Conservation (phyloP, 2,113 vertebrate species). For the Chunga burmeisteri region DNA sequence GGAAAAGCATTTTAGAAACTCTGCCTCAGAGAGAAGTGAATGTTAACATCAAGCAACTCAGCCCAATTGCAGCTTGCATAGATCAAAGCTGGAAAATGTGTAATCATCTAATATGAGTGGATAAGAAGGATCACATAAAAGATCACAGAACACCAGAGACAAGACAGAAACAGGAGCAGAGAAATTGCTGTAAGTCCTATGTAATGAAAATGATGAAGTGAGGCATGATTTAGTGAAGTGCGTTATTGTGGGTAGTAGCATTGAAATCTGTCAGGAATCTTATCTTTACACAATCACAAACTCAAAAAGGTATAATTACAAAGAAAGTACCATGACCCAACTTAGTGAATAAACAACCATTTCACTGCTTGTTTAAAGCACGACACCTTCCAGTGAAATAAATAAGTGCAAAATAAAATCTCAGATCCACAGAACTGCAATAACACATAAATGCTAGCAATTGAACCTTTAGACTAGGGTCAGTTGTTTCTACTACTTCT, state of each 20-base stretch:
- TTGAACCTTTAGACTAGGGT: background rate
- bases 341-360: background rate
- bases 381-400: background rate
- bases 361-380: background rate
- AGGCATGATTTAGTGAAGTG: background rate
- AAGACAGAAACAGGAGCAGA: background rate
- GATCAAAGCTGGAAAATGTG: constrained; percentile 17
- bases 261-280: background rate
- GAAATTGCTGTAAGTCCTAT: background rate
- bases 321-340: background rate
- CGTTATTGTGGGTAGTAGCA: background rate
- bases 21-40: background rate
- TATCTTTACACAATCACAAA: background rate
- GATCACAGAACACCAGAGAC: background rate
- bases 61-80: background rate
- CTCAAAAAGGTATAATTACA: background rate
- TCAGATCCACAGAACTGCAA: background rate
- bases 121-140: constrained; percentile 19
- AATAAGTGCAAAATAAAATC: background rate
- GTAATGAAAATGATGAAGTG: background rate
- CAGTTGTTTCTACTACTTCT: background rate
- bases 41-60: background rate
- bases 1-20: background rate
- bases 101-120: background rate
- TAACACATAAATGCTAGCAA: background rate